phyloP scores from a whole-genome alignment of 2,888 invertebrate species.

The Salticus scenicus region DNA sequence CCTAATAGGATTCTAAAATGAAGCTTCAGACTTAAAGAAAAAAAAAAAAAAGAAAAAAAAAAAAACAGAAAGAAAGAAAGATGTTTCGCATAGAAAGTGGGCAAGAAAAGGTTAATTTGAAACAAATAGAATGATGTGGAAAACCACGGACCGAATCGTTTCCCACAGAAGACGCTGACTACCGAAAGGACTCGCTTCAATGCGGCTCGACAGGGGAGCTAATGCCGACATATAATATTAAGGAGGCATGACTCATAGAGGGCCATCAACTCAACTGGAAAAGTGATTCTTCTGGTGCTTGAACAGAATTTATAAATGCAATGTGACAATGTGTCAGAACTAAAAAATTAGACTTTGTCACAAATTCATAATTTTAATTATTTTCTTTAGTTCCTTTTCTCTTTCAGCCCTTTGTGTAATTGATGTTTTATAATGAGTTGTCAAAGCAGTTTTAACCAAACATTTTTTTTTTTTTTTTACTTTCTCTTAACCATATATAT shows the following conservation, averaged over 20 bases:
- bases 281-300: background rate
- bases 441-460: no score
- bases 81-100: slow-evolving; percentile 29
- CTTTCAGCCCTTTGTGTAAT: no score
- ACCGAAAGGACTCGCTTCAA: background rate
- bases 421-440: no score
- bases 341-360: no score
- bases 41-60: no score
- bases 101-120: slow-evolving; percentile 51
- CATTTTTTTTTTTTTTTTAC: no score
- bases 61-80: no score
- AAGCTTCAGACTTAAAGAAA: no score
- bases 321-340: background rate
- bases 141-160: slow-evolving; percentile 59
- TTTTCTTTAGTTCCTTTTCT: no score
- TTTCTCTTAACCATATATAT: no score
- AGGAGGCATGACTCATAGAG: background rate
- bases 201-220: slow-evolving; percentile 1
- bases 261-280: background rate
- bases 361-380: no score
- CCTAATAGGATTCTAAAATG: no score
- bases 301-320: background rate
- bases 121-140: slow-evolving; percentile 66
- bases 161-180: slow-evolving; percentile 53
- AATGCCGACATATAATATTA: slow-evolving; percentile 5